Evolutionary conservation across 1,140 invertebrate species (phyloP).

Genomic region (Calephelis virginiensis): DNA sequence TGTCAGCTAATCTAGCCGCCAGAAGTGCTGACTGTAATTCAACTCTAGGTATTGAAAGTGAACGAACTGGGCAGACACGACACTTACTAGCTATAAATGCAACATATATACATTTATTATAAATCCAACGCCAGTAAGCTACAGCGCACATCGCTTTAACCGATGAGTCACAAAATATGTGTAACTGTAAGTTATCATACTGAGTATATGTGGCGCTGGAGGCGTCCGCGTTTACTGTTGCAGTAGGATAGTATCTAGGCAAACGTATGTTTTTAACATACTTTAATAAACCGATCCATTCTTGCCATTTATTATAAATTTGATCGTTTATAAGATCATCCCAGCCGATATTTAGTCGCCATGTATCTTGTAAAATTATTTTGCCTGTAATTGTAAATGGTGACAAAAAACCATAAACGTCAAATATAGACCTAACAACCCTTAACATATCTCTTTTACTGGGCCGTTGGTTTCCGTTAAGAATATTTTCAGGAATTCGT

Average conservation of each 20-base stretch:
- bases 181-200: conserved; percentile 28
- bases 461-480: conserved; percentile 27
- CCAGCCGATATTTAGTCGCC: conserved; percentile 51
- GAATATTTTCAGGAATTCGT: conserved; percentile 29
- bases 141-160: conserved; percentile 29
- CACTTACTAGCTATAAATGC: conserved; percentile 34
- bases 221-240: too few relatives aligned
- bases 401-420: conserved; percentile 55
- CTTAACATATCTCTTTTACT: conserved; percentile 32
- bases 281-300: conserved; percentile 30
- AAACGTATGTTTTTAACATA: conserved; percentile 19
- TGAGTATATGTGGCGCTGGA: too few relatives aligned
- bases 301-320: conserved; percentile 24
- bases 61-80: conserved; percentile 44
- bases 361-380: conserved; percentile 60
- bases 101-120: conserved; percentile 23
- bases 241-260: conserved; percentile 20
- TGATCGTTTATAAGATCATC: conserved; percentile 37
- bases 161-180: conserved; percentile 39
- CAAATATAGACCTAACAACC: conserved; percentile 48
- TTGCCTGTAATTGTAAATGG: conserved; percentile 35
- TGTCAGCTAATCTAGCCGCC: conserved; percentile 36
- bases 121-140: conserved; percentile 32
- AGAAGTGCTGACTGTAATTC: conserved; percentile 57
- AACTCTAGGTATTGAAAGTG: conserved; percentile 45